Evolutionary conservation across 2,113 vertebrate species (phyloP).

Genomic region (Puma concolor): DNA sequence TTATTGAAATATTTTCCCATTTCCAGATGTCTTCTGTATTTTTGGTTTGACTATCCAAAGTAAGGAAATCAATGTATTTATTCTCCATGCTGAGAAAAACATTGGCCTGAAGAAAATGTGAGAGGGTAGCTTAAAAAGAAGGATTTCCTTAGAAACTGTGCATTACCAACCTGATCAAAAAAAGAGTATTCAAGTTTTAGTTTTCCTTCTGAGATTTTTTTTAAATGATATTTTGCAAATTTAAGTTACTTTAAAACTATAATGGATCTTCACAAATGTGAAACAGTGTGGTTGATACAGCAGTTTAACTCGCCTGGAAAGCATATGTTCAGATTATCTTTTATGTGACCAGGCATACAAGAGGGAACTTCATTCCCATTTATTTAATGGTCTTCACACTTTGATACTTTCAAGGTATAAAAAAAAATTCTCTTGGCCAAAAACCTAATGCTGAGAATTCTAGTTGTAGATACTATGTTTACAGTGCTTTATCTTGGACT

Average conservation of each 20-base stretch:
- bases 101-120: background rate
- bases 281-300: background rate
- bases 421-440: background rate
- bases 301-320: background rate
- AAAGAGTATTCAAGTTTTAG: background rate
- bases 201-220: background rate
- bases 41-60: background rate
- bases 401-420: background rate
- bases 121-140: background rate
- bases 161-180: background rate
- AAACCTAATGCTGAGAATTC: background rate
- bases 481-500: background rate
- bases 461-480: background rate
- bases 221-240: background rate
- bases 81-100: background rate
- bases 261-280: background rate
- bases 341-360: background rate
- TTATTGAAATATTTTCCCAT: background rate
- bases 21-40: background rate
- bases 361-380: background rate
- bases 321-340: background rate
- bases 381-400: background rate
- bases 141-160: background rate
- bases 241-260: background rate
- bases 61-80: background rate